These are phyloP conservation scores for Eleutherodactylus coqui DNA, from an alignment of 2,797 vertebrate species.

Conservation along the genomic window DNA sequence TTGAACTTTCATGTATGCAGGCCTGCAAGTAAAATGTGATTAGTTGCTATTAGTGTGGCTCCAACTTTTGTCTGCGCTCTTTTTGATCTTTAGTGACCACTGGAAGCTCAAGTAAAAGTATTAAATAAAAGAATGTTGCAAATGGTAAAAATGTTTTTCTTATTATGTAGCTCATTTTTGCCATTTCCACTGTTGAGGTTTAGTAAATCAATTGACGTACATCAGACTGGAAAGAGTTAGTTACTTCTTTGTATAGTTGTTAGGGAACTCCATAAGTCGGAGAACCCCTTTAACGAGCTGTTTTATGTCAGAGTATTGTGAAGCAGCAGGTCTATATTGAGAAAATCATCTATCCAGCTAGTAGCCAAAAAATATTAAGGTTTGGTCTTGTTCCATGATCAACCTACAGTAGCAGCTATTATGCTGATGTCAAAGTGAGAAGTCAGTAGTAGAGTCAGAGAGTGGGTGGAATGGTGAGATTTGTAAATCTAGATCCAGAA, in stretches of 20 bases:
- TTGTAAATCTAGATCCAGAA: constrained; percentile 51
- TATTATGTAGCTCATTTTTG: not conserved
- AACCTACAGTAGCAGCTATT: constrained; percentile 30
- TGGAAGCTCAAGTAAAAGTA: no score
- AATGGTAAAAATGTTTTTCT: not conserved
- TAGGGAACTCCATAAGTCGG: not conserved
- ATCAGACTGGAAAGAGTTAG: not conserved
- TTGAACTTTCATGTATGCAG: no score
- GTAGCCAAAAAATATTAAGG: constrained; percentile 24
- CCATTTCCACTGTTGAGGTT: no score
- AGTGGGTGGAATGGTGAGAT: constrained; percentile 38
- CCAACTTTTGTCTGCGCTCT: no score
- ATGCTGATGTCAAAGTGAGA: constrained; percentile 3
- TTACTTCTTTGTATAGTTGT: not conserved
- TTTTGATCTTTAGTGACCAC: no score
- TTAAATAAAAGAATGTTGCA: not conserved
- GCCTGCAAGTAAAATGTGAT: no score
- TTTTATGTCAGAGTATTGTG: not conserved
- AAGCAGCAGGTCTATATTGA: not conserved
- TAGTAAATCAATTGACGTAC: not conserved
- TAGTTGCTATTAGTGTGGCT: no score
- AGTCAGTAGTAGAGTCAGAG: constrained; percentile 13
- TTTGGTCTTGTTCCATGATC: constrained; percentile 16
- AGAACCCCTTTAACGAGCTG: not conserved
- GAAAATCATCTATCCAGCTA: not conserved